phyloP scores from a whole-genome alignment of 1,140 invertebrate genomes.

The Aphis craccivora region DNA sequence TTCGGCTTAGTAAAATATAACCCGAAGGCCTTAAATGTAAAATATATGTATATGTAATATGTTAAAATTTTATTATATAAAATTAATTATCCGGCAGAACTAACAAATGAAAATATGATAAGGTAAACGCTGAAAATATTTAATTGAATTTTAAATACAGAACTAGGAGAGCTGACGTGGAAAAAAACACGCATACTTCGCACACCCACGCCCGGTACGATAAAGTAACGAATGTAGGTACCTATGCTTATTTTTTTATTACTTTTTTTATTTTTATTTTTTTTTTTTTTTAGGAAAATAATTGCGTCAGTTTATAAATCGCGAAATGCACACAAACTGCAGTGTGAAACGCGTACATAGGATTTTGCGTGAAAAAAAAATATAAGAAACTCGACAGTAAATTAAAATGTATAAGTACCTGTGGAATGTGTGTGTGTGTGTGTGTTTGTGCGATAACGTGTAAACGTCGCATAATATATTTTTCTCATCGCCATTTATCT shows the following conservation, averaged over 20 bases:
- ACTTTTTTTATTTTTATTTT: neutral
- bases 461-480: constrained; percentile 37
- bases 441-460: constrained; percentile 11
- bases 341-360: neutral
- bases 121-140: neutral
- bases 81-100: neutral
- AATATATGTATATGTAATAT: neutral
- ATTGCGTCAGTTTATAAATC: neutral
- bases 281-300: constrained; percentile 6
- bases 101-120: neutral
- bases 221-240: neutral
- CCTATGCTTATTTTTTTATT: neutral
- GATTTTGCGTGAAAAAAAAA: neutral
- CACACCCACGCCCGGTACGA: neutral
- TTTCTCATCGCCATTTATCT: constrained; percentile 16
- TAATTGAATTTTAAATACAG: neutral
- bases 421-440: neutral
- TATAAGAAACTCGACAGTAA: constrained; percentile 8
- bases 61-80: neutral
- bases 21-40: neutral
- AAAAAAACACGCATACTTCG: neutral
- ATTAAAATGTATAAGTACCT: neutral
- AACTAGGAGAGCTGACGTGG: neutral
- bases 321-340: neutral
- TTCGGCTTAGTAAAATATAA: neutral